These are phyloP conservation scores for Epizoanthus scotinus DNA, from an alignment of 92 coral and sea anemone species.

Conservation along the genomic window DNA sequence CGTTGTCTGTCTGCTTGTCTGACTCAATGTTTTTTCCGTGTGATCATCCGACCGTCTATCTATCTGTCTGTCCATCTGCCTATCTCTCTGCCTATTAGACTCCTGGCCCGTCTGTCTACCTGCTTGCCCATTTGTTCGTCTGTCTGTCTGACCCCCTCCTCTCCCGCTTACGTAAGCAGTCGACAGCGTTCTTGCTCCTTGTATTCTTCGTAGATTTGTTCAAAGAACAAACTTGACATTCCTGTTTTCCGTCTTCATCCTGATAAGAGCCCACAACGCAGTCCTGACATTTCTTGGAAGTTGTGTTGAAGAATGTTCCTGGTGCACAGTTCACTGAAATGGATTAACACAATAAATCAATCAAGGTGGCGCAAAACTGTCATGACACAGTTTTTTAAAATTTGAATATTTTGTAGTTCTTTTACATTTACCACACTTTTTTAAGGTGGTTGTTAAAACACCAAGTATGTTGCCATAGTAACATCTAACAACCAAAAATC, in stretches of 20 bases:
- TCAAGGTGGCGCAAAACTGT: no score
- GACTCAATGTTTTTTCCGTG: neutral
- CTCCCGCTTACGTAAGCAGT: constrained; percentile 72
- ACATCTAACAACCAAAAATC: no score
- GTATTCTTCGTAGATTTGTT: constrained; percentile 62
- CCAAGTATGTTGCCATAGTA: no score
- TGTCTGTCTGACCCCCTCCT: neutral
- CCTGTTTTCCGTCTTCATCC: constrained; percentile 78
- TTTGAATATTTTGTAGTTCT: no score
- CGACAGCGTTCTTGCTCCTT: constrained; percentile 50
- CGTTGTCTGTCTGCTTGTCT: neutral
- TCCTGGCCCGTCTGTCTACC: neutral
- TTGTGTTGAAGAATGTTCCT: constrained; percentile 70
- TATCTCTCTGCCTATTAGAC: no score
- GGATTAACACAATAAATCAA: neutral
- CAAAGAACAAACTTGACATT: constrained; percentile 78
- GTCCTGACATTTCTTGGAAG: constrained; percentile 61
- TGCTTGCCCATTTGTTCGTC: neutral
- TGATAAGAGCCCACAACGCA: constrained; percentile 77
- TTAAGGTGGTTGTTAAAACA: no score
- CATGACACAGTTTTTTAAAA: no score
- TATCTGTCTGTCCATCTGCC: no score
- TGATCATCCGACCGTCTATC: neutral
- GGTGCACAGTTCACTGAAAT: constrained; percentile 77
- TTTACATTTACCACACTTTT: no score